A percentile compares a stretch with the other conserved stretches of the same genome.
These are phyloP conservation scores for Mythimna lalbum DNA, from an alignment of 2,888 invertebrate genomes.

Conservation along the genomic window DNA sequence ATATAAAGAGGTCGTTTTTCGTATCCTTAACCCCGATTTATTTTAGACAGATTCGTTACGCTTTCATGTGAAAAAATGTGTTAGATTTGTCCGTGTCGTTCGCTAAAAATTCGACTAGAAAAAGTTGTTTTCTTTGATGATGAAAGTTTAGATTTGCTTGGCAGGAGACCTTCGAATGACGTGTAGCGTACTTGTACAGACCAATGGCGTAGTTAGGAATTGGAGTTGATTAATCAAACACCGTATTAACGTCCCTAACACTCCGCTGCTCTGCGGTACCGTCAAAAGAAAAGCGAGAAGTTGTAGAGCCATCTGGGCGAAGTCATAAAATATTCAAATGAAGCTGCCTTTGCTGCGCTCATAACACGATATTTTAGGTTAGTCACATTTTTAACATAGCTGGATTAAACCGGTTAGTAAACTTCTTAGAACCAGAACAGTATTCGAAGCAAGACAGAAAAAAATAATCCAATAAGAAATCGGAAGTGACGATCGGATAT, in stretches of 20 bases:
- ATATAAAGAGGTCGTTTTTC: constrained; percentile 39
- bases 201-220: neutral
- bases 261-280: neutral
- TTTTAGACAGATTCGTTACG: constrained; percentile 26
- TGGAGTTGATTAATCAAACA: constrained; percentile 11
- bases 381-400: constrained; percentile 46
- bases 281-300: constrained; percentile 28
- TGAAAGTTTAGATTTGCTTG: constrained; percentile 5
- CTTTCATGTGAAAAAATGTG: constrained; percentile 21
- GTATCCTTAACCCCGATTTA: constrained; percentile 40
- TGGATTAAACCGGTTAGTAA: constrained; percentile 43
- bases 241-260: neutral
- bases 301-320: constrained; percentile 25
- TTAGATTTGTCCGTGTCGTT: constrained; percentile 21
- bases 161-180: neutral
- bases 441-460: constrained; percentile 19
- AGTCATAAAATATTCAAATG: constrained; percentile 38
- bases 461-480: constrained; percentile 42
- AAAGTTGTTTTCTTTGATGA: neutral
- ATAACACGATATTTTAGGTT: constrained; percentile 34
- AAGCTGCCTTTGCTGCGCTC: constrained; percentile 16
- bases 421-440: constrained; percentile 31
- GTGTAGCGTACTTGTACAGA: constrained; percentile 7
- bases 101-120: constrained; percentile 14
- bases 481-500: constrained; percentile 52